Percentiles rank a stretch among this genome's conserved stretches.
These are phyloP conservation scores for Melitaea athalia DNA, from an alignment of 2,888 invertebrate genomes.

Conservation along the genomic window DNA sequence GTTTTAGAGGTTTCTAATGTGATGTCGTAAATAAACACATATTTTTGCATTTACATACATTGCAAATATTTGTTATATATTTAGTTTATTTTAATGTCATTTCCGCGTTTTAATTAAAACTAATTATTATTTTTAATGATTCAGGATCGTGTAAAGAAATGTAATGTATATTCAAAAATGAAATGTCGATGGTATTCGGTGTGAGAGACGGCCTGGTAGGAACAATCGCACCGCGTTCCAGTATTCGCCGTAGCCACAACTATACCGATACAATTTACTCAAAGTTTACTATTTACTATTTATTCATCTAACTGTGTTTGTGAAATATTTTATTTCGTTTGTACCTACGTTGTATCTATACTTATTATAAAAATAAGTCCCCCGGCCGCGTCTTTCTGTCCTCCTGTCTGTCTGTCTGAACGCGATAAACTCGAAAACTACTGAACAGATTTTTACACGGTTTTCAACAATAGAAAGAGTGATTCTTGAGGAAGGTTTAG, in stretches of 20 bases:
- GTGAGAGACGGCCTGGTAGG: slow-evolving; percentile 9
- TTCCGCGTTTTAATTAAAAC: not conserved
- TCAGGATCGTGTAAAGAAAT: not conserved
- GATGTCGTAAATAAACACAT: too few species aligned
- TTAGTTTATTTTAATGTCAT: not conserved
- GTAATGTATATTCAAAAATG: not conserved
- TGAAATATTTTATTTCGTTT: not conserved
- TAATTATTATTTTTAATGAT: not conserved
- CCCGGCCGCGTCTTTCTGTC: too few species aligned
- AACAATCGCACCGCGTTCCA: slow-evolving; percentile 6
- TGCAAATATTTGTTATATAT: not conserved
- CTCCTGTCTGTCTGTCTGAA: too few species aligned
- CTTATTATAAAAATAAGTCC: too few species aligned
- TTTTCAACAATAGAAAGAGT: too few species aligned
- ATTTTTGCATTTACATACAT: too few species aligned
- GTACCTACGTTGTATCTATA: too few species aligned
- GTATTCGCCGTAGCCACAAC: slow-evolving; percentile 13
- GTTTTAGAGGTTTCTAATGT: too few species aligned
- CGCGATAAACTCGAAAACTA: too few species aligned
- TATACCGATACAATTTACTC: slow-evolving; percentile 16
- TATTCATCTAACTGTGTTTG: slow-evolving; percentile 11
- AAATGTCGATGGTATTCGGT: slow-evolving; percentile 1
- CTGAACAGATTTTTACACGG: too few species aligned
- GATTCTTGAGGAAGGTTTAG: too few species aligned
- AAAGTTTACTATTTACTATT: slow-evolving; percentile 17